Evolutionary conservation across 2,888 invertebrate genomes (phyloP).

Genomic region (Pristionchus japonicus): DNA sequence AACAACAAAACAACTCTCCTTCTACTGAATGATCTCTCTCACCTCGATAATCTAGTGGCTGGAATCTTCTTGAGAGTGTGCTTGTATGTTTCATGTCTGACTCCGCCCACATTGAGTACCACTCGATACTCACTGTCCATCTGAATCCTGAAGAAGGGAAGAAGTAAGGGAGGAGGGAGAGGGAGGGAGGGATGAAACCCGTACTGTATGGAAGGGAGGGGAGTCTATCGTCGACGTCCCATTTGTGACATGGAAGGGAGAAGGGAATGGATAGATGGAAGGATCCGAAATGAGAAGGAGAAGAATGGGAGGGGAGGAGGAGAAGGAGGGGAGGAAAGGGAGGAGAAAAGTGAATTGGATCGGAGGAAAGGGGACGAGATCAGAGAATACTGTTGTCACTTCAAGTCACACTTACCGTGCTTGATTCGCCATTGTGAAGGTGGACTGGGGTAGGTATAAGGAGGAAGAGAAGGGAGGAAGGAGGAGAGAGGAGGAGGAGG

Average conservation of each 20-base stretch:
- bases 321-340: background rate
- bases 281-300: background rate
- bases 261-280: background rate
- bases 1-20: no score
- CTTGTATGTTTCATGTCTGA: conserved; percentile 82
- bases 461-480: background rate
- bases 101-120: conserved; percentile 91
- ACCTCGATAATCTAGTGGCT: conserved; percentile 82
- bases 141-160: no score
- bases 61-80: conserved; percentile 88
- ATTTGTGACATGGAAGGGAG: background rate
- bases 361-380: background rate
- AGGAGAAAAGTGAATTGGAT: background rate
- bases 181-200: background rate
- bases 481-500: no score
- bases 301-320: background rate
- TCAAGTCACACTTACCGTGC: background rate
- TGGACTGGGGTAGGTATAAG: background rate
- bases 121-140: conserved; percentile 91
- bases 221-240: background rate
- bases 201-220: background rate
- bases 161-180: conserved; percentile 8
- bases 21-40: no score
- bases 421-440: background rate
- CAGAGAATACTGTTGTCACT: background rate